These are phyloP conservation scores for Ganaspis sp. DNA, from an alignment of 1,140 invertebrate genomes.

Conservation along the genomic window DNA sequence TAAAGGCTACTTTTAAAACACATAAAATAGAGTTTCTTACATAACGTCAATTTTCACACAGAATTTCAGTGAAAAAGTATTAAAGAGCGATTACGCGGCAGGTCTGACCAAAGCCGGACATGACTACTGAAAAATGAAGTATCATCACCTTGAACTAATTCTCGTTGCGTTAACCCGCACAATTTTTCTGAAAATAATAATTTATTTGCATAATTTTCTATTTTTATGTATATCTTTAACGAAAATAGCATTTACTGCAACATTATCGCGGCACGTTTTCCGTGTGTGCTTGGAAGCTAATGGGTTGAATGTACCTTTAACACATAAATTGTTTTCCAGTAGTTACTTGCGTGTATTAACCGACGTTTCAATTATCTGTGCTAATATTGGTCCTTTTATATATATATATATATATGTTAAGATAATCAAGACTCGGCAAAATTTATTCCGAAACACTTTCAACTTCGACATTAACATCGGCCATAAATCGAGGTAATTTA, in stretches of 20 bases:
- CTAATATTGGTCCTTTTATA: conserved; percentile 22
- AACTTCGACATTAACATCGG: conserved; percentile 1
- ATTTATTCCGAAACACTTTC: conserved; percentile 22
- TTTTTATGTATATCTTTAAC: neutral
- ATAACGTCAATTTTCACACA: no score
- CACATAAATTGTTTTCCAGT: conserved; percentile 21
- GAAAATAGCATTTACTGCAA: neutral
- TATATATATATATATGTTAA: no score
- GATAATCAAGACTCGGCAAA: neutral
- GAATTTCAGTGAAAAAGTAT: no score
- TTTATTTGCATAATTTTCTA: conserved; percentile 13
- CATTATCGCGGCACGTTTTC: conserved; percentile 5
- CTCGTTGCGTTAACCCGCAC: neutral
- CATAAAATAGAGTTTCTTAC: no score
- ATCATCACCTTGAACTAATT: conserved; percentile 22
- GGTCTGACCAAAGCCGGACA: conserved; percentile 9
- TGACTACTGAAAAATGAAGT: conserved; percentile 25
- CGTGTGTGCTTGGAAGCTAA: conserved; percentile 12
- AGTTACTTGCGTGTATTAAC: conserved; percentile 15
- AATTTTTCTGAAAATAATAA: neutral
- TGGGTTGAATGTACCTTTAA: conserved; percentile 16
- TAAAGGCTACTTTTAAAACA: no score
- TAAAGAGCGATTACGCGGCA: neutral
- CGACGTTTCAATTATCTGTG: conserved; percentile 28
- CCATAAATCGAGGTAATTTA: neutral